These are phyloP conservation scores for Flexamia atlantica DNA, from an alignment of 2,888 invertebrate species.

Conservation along the genomic window DNA sequence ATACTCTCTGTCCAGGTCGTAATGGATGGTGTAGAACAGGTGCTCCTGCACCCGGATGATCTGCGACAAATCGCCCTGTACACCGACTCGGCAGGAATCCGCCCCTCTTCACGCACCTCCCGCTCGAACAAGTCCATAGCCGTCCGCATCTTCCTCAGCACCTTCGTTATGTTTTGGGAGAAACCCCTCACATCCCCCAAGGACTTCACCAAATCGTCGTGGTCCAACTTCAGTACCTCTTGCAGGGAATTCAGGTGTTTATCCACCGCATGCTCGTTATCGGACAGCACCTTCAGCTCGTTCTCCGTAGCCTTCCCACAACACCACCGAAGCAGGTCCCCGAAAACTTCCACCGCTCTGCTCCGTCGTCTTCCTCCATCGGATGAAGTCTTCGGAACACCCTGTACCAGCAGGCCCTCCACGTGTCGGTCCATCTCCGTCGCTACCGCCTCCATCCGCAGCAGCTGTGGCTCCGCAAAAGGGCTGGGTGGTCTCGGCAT, in stretches of 20 bases:
- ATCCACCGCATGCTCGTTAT: constrained; percentile 3
- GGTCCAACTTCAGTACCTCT: background rate
- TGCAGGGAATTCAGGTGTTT: constrained; percentile 6
- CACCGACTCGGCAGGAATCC: background rate
- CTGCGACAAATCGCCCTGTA: background rate
- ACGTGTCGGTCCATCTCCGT: background rate
- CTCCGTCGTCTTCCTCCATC: background rate
- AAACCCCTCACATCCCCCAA: background rate
- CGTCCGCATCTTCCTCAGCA: background rate
- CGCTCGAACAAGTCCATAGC: background rate
- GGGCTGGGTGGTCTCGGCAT: background rate
- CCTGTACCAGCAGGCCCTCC: background rate
- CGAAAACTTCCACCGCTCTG: background rate
- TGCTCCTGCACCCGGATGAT: background rate
- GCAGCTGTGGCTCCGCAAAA: background rate
- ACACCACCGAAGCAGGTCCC: constrained; percentile 3
- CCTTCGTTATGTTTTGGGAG: background rate
- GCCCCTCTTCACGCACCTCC: background rate
- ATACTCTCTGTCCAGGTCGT: background rate
- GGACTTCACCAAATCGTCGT: background rate
- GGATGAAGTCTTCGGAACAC: background rate
- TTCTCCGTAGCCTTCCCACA: background rate
- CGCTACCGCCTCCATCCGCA: background rate
- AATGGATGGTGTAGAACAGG: background rate
- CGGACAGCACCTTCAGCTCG: background rate